A percentile compares a stretch with the other conserved stretches of the same genome.
These are phyloP conservation scores for Heliconius aoede DNA, from an alignment of 2,888 invertebrate species.

Conservation along the genomic window DNA sequence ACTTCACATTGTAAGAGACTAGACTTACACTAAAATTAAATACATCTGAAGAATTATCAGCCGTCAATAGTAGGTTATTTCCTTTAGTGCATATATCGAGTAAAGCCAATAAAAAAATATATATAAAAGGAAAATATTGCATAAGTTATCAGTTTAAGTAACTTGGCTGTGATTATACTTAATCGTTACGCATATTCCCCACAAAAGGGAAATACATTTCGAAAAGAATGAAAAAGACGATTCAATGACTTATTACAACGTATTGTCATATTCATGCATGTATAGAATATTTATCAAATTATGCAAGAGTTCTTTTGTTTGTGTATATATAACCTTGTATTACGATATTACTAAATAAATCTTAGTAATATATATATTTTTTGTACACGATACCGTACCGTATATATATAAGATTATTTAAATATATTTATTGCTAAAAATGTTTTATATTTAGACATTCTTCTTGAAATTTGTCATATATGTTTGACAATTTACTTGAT, in stretches of 20 bases:
- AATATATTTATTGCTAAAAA: neutral
- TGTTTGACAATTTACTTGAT: neutral
- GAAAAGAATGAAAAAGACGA: neutral
- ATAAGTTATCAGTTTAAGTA: slow-evolving; percentile 3
- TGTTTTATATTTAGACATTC: neutral
- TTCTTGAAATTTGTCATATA: neutral
- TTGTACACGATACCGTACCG: neutral
- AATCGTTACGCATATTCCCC: neutral
- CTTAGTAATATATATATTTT: neutral
- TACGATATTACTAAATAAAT: neutral
- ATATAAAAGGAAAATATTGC: slow-evolving; percentile 15
- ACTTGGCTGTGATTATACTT: neutral
- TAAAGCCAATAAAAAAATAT: neutral
- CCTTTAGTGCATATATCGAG: neutral
- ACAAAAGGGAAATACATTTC: neutral
- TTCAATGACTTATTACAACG: neutral
- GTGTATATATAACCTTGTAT: too few species aligned
- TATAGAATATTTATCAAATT: neutral
- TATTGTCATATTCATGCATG: neutral
- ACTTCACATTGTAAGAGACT: neutral
- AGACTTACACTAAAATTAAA: slow-evolving; percentile 39
- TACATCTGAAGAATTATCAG: slow-evolving; percentile 12
- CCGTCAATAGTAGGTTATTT: slow-evolving; percentile 6
- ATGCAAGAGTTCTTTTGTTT: neutral
- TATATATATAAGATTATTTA: neutral